Conservation (phyloP, 2,113 vertebrate genomes). For the Capra hircus region DNA sequence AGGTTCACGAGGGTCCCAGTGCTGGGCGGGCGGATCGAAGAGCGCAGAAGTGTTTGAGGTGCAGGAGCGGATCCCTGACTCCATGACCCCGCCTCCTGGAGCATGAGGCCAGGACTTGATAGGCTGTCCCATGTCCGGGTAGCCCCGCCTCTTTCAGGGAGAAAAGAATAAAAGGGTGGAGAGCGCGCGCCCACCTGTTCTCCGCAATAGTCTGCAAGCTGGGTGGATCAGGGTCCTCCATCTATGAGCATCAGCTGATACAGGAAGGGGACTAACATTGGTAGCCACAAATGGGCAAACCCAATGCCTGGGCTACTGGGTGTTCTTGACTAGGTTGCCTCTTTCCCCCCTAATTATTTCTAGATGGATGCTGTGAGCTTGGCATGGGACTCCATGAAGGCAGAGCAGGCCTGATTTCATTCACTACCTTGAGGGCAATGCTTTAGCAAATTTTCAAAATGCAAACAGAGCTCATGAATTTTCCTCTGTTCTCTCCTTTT, state of each 20-base stretch:
- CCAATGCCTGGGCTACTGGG: background rate
- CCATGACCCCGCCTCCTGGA: background rate
- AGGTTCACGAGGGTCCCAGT: background rate
- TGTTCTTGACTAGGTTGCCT: background rate
- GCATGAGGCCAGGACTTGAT: background rate
- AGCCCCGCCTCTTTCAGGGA: too few relatives aligned
- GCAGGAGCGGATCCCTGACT: background rate
- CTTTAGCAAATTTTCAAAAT: background rate
- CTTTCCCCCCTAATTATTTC: background rate
- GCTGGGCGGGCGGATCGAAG: background rate
- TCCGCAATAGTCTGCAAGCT: background rate
- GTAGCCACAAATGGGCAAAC: background rate
- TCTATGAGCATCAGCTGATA: background rate
- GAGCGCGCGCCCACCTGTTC: background rate
- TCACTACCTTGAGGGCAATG: background rate
- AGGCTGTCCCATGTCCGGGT: too few relatives aligned
- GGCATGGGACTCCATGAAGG: background rate
- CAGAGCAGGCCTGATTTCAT: too few relatives aligned
- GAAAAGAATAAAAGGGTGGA: background rate
- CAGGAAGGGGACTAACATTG: background rate
- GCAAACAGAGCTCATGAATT: background rate
- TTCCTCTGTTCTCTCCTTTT: background rate
- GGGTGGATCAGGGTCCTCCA: accelerated
- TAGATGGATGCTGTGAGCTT: background rate
- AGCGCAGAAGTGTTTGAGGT: too few relatives aligned